These are phyloP conservation scores for Phymanthus crucifer DNA, from an alignment of 92 coral and sea anemone species.

Conservation along the genomic window DNA sequence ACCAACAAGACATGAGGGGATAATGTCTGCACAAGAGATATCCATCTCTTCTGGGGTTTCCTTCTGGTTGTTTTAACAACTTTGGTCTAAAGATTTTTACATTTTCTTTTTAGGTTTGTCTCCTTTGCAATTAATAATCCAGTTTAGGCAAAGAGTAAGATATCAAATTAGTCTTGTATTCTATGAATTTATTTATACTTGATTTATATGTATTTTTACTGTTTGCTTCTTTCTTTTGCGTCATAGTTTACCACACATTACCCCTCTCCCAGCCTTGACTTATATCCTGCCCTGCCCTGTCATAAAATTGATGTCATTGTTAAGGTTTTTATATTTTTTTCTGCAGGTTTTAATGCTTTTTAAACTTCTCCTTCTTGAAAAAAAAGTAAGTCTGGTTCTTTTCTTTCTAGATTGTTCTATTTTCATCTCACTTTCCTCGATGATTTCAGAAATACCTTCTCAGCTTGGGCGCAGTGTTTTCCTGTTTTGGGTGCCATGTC, in stretches of 20 bases:
- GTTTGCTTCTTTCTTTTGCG: background rate
- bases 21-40: too few species aligned
- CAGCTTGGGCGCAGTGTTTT: too few species aligned
- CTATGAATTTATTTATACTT: too few species aligned
- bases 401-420: background rate
- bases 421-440: background rate
- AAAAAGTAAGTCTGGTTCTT: slow-evolving; percentile 49
- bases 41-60: too few species aligned
- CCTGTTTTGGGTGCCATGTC: too few species aligned
- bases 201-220: background rate
- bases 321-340: background rate
- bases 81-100: too few species aligned
- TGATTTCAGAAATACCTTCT: too few species aligned
- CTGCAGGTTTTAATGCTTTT: slow-evolving; percentile 73
- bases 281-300: background rate
- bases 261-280: too few species aligned
- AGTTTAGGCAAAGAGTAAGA: slow-evolving; percentile 79
- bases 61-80: background rate
- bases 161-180: too few species aligned
- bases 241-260: background rate
- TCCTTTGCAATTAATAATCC: slow-evolving; percentile 45
- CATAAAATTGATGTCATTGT: background rate
- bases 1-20: background rate
- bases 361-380: slow-evolving; percentile 78
- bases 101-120: slow-evolving; percentile 55